phyloP scores from a whole-genome alignment of 37 sponge, comb jelly and placozoan species.

The Halichondria panicea region DNA sequence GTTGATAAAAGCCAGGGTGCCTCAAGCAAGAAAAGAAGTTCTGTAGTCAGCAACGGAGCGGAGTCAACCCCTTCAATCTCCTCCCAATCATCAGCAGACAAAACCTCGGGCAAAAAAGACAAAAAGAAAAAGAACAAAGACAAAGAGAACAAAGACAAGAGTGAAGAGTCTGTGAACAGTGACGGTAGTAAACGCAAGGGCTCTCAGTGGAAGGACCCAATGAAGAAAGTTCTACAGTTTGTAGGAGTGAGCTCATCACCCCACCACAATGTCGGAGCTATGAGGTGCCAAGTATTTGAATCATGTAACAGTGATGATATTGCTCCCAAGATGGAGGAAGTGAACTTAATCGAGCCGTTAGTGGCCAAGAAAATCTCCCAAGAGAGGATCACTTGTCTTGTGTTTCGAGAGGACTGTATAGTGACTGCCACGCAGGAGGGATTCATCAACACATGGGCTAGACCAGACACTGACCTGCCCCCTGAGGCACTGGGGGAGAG shows the following conservation, averaged over 20 bases:
- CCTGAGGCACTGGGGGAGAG: not conserved
- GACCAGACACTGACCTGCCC: slow-evolving; percentile 38
- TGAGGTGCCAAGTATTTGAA: slow-evolving; percentile 29
- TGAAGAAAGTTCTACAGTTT: slow-evolving; percentile 30
- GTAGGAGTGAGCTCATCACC: not conserved
- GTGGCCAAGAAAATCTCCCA: slow-evolving; percentile 68
- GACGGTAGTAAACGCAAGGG: not conserved
- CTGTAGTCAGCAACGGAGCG: no score
- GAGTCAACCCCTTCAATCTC: not conserved
- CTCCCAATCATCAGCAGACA: no score
- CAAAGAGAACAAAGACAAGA: not conserved
- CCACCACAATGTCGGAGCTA: not conserved
- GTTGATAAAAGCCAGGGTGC: not conserved
- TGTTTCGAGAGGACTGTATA: slow-evolving; percentile 75
- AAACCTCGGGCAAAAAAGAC: not conserved
- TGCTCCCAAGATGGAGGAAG: slow-evolving; percentile 75
- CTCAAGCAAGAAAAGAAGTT: slow-evolving; percentile 10
- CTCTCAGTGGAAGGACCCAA: not conserved
- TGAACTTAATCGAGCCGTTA: slow-evolving; percentile 83
- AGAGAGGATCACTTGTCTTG: slow-evolving; percentile 82
- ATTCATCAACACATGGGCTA: slow-evolving; percentile 54
- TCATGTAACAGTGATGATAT: slow-evolving; percentile 66
- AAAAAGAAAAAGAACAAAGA: not conserved
- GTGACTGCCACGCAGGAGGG: slow-evolving; percentile 77
- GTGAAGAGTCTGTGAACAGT: no score